A percentile compares a stretch with the other conserved stretches of the same genome.
These are phyloP conservation scores for Falco peregrinus DNA, from an alignment of 2,797 vertebrate genomes.

Conservation along the genomic window DNA sequence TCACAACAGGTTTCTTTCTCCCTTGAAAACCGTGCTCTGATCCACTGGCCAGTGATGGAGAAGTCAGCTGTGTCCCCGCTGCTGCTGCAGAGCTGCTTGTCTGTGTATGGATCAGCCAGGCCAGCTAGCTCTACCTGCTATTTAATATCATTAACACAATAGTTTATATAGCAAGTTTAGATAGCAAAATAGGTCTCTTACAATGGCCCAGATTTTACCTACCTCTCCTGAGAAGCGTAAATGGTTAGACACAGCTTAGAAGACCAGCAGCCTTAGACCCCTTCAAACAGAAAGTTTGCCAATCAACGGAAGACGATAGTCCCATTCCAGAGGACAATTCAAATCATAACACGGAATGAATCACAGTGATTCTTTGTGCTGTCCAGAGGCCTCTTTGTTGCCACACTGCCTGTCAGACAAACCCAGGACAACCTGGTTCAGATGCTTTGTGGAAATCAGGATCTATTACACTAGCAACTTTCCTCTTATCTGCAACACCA, in stretches of 20 bases:
- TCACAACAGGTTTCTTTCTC: neutral
- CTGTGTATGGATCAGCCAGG: neutral
- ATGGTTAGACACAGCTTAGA: neutral
- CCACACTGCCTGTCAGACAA: neutral
- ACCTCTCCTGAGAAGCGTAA: neutral
- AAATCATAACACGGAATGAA: neutral
- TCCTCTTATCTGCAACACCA: neutral
- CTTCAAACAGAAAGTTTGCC: neutral
- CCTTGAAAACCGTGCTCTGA: neutral
- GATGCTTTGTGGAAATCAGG: neutral
- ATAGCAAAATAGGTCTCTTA: neutral
- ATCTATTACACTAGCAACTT: neutral
- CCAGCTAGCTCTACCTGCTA: neutral
- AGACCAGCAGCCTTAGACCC: neutral
- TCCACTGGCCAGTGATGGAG: neutral
- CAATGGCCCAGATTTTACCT: neutral
- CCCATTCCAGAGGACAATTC: neutral
- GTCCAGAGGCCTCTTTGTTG: neutral
- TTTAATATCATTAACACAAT: neutral
- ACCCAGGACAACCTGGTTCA: neutral
- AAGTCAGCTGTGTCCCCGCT: neutral
- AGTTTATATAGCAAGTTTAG: no score
- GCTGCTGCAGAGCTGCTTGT: neutral
- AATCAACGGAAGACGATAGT: neutral
- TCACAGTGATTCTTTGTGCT: neutral